Evolutionary conservation across 1,140 invertebrate genomes (phyloP).

Genomic region (Araneus ventricosus): DNA sequence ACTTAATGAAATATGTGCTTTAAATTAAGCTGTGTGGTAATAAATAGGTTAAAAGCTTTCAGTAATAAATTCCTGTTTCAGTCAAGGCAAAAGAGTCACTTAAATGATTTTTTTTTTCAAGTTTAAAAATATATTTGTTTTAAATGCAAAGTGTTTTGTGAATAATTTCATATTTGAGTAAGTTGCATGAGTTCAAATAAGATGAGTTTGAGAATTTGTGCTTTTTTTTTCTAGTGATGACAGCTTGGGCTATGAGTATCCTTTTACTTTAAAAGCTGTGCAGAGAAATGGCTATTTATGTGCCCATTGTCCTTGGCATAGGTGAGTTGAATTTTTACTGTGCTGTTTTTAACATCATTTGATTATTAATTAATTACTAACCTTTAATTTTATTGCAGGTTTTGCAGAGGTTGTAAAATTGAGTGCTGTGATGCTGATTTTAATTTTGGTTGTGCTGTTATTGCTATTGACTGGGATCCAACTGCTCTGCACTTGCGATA

Average conservation of each 20-base stretch:
- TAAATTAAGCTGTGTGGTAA: no score
- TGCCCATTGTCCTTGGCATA: conserved; percentile 90
- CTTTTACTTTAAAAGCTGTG: conserved; percentile 90
- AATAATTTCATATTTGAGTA: no score
- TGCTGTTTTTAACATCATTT: not conserved
- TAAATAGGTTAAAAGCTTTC: no score
- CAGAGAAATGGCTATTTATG: conserved; percentile 86
- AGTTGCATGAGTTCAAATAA: no score
- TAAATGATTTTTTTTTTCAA: no score
- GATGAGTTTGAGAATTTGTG: no score
- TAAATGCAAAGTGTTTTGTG: no score
- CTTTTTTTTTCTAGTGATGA: conserved; percentile 85
- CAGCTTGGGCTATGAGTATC: conserved; percentile 93
- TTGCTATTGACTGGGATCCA: conserved; percentile 94
- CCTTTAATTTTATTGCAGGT: conserved; percentile 78
- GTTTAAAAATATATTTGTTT: no score
- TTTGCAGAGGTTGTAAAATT: conserved; percentile 91
- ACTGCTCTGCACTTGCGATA: conserved; percentile 93
- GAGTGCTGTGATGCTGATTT: conserved; percentile 83
- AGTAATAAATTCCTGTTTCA: no score
- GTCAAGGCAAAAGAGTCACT: no score
- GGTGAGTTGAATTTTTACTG: conserved; percentile 78
- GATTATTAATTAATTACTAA: not conserved
- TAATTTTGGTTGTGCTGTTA: conserved; percentile 81
- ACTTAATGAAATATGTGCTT: no score